Evolutionary conservation across 2,888 invertebrate species (phyloP).

Genomic region (Bombyx huttoni): DNA sequence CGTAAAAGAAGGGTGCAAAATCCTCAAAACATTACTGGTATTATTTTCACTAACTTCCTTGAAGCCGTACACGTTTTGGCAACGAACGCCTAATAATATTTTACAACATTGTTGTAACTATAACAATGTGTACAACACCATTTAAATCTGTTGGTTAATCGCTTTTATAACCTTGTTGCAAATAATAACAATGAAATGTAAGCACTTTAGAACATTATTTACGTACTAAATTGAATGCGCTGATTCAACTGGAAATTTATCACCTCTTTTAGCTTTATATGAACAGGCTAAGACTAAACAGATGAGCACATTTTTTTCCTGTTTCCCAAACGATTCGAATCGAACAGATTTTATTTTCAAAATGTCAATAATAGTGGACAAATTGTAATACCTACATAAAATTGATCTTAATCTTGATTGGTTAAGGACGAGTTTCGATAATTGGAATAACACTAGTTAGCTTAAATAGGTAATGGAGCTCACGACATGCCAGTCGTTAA

Average conservation of each 20-base stretch:
- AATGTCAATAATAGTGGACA: too few relatives aligned
- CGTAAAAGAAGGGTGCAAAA: slow-evolving; percentile 23
- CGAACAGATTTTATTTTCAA: too few relatives aligned
- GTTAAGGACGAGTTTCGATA: too few relatives aligned
- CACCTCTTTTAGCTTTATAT: too few relatives aligned
- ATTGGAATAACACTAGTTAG: too few relatives aligned
- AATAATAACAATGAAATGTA: not conserved
- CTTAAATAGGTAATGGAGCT: too few relatives aligned
- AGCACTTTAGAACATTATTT: not conserved
- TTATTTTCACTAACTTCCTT: slow-evolving; percentile 37
- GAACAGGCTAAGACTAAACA: too few relatives aligned
- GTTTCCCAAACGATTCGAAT: too few relatives aligned
- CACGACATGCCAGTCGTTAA: too few relatives aligned
- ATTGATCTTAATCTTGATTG: too few relatives aligned
- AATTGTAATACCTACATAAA: too few relatives aligned
- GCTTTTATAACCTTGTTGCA: not conserved
- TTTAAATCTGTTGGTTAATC: not conserved
- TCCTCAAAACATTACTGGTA: slow-evolving; percentile 27
- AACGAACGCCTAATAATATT: slow-evolving; percentile 34
- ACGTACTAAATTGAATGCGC: not conserved
- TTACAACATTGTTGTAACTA: slow-evolving; percentile 13
- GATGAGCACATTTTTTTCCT: too few relatives aligned
- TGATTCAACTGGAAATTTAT: not conserved
- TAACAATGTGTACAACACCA: not conserved
- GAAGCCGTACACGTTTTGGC: slow-evolving; percentile 53